A percentile compares a stretch with the other conserved stretches of the same genome.
Conservation (phyloP, 2,888 invertebrate genomes). For the Mylabris sibirica region DNA sequence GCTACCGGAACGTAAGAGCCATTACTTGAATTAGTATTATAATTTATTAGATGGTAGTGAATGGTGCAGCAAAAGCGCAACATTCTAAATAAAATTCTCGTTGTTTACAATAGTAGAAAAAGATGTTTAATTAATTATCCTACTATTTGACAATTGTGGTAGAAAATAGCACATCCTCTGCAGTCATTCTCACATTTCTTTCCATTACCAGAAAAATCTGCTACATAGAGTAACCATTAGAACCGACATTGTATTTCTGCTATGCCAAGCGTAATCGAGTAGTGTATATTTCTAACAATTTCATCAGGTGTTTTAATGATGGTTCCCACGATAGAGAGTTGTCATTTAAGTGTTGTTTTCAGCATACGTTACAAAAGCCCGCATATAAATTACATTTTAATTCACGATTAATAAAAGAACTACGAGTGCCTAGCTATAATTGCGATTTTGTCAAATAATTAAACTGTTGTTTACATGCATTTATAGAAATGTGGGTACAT, state of each 20-base stretch:
- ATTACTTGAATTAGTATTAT: conserved; percentile 32
- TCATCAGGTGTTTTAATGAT: conserved; percentile 10
- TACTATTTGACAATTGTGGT: conserved; percentile 2
- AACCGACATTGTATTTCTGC: neutral
- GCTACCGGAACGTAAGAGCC: conserved; percentile 27
- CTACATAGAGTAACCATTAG: neutral
- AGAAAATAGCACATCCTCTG: neutral
- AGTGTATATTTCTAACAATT: neutral
- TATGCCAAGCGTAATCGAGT: conserved; percentile 8
- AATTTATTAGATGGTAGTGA: conserved; percentile 24
- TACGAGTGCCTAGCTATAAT: neutral
- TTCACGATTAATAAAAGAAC: neutral
- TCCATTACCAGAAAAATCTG: neutral
- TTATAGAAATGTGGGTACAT: conserved; percentile 37
- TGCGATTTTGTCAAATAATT: neutral
- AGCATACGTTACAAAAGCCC: neutral
- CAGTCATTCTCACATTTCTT: conserved; percentile 3
- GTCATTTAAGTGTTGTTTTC: neutral
- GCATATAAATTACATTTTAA: neutral
- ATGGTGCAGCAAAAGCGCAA: conserved; percentile 8
- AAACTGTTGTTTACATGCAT: conserved; percentile 1
- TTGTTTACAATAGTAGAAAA: neutral
- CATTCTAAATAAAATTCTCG: neutral
- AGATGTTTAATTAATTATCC: neutral
- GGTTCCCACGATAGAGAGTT: neutral